A percentile compares a stretch with the other conserved stretches of the same genome.
Conservation (phyloP, 2,113 vertebrate genomes). For the Chelonoidis abingdonii region DNA sequence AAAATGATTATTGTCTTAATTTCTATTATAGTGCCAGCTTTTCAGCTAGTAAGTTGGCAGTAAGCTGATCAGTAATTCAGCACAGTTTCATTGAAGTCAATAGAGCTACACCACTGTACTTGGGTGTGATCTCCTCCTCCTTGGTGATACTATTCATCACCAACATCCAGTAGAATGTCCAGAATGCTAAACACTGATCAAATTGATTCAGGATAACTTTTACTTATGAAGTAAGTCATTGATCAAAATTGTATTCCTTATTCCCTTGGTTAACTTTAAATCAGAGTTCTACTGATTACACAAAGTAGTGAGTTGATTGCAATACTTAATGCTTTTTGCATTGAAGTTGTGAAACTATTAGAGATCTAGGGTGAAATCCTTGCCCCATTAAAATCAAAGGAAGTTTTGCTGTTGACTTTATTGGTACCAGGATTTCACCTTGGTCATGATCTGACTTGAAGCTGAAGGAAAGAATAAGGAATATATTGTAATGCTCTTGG, state of each 20-base stretch:
- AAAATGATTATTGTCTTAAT: accelerated
- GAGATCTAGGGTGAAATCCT: too few species aligned
- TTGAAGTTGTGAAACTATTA: too few species aligned
- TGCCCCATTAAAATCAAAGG: too few species aligned
- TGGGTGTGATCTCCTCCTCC: background rate
- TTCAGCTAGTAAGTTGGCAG: background rate
- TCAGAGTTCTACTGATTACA: too few species aligned
- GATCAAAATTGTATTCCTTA: background rate
- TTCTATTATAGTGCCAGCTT: background rate
- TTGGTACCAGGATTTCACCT: too few species aligned
- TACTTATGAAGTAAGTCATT: background rate
- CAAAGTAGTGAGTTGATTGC: too few species aligned
- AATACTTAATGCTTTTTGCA: too few species aligned
- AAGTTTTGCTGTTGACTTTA: too few species aligned
- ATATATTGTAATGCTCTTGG: too few species aligned
- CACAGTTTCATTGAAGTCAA: accelerated
- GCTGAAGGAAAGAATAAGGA: too few species aligned
- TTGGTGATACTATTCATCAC: background rate
- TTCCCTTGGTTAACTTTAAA: background rate
- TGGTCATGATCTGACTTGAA: too few species aligned
- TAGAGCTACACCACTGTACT: background rate
- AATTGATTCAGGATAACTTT: background rate
- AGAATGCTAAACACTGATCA: background rate
- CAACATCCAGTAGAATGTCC: background rate
- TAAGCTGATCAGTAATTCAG: too few species aligned